Percentiles rank a stretch among this genome's conserved stretches.
Evolutionary conservation across 2,113 vertebrate genomes (phyloP).

Genomic region (Rostratula benghalensis): DNA sequence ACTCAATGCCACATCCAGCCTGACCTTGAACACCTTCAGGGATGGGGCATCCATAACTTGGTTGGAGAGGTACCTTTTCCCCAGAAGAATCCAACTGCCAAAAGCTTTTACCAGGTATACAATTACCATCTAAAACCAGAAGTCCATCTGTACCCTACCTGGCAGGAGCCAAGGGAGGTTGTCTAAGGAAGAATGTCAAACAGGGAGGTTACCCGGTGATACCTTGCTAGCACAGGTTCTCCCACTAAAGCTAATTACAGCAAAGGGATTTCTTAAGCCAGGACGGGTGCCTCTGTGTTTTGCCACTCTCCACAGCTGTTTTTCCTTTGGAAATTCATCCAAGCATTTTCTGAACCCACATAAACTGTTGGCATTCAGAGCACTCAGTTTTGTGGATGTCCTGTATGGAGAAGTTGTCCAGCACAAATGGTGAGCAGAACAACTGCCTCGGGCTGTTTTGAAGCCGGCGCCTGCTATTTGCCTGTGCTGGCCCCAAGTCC

Average conservation of each 20-base stretch:
- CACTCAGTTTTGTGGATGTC: background rate
- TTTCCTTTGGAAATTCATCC: background rate
- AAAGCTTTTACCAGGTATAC: background rate
- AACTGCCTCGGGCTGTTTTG: background rate
- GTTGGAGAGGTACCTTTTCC: background rate
- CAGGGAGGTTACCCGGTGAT: fast-evolving
- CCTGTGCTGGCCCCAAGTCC: background rate
- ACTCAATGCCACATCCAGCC: background rate
- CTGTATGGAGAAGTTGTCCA: background rate
- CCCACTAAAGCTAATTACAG: background rate
- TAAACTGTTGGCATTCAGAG: background rate
- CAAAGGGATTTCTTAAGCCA: background rate
- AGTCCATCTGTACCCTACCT: background rate
- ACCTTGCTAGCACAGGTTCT: background rate
- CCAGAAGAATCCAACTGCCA: background rate
- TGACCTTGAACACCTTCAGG: background rate
- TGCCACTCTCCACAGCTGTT: background rate
- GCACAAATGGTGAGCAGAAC: background rate
- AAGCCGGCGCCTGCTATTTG: background rate
- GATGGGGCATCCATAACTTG: background rate
- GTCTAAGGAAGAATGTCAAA: background rate
- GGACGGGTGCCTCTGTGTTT: fast-evolving
- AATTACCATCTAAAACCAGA: background rate
- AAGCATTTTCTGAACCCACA: background rate
- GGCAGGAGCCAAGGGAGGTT: background rate